Percentiles rank a stretch among this genome's conserved stretches.
Evolutionary conservation across 2,888 invertebrate genomes (phyloP).

Genomic region (Platerodrilus igneus): DNA sequence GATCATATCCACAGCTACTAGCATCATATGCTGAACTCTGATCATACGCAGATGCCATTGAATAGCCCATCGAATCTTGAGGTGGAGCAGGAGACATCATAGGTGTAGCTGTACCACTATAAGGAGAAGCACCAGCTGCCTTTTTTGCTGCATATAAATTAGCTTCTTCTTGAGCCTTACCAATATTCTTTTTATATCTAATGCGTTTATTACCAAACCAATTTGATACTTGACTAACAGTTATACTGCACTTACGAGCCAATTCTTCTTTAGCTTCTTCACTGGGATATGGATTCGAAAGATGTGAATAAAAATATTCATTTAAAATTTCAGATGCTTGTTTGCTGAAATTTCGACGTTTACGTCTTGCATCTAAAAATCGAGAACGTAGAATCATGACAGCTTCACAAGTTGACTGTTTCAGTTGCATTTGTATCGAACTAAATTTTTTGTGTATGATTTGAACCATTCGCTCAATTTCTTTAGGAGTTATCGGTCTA

Average conservation of each 20-base stretch:
- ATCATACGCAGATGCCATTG: constrained; percentile 89
- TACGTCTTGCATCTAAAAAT: constrained; percentile 75
- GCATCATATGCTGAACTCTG: constrained; percentile 84
- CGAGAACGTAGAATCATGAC: constrained; percentile 96
- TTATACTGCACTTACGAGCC: constrained; percentile 98
- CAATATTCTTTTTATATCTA: constrained; percentile 99
- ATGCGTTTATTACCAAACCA: constrained; percentile 99
- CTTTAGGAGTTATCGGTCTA: constrained; percentile 96
- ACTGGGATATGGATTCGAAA: constrained; percentile 99
- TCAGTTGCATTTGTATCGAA: constrained; percentile 96
- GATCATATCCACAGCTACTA: constrained; percentile 87
- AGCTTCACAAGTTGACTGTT: constrained; percentile 99
- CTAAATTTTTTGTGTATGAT: constrained; percentile 98
- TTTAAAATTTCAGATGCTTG: constrained; percentile 99
- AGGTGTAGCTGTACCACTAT: constrained; percentile 86
- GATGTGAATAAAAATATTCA: constrained; percentile 99
- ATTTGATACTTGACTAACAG: constrained; percentile 92
- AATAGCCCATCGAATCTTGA: constrained; percentile 90
- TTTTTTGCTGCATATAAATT: constrained; percentile 98
- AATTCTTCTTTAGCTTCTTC: constrained; percentile 99
- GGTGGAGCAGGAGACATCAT: constrained; percentile 94
- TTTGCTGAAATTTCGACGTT: constrained; percentile 98
- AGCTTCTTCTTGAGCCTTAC: constrained; percentile 99
- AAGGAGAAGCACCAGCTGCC: constrained; percentile 73
- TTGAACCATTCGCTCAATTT: constrained; percentile 98